phyloP scores from a whole-genome alignment of 2,113 vertebrate genomes.

The Bettongia penicillata region DNA sequence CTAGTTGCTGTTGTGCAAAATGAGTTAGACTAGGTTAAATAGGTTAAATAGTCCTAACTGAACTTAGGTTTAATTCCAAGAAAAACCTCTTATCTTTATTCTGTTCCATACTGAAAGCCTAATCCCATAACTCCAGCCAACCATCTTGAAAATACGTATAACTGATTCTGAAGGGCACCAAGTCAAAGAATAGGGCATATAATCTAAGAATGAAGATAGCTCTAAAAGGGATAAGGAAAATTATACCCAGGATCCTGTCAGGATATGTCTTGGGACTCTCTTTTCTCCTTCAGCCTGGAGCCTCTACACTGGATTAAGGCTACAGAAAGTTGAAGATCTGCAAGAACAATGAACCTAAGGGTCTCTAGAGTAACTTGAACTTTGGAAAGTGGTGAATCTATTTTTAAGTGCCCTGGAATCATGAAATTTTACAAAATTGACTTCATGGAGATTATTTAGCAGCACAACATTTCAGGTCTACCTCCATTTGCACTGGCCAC shows the following conservation, averaged over 20 bases:
- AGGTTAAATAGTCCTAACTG: background rate
- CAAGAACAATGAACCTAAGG: background rate
- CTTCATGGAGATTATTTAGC: background rate
- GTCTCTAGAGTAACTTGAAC: background rate
- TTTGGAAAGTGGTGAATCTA: background rate
- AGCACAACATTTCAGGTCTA: background rate
- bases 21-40: background rate
- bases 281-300: background rate
- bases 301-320: background rate
- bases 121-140: background rate
- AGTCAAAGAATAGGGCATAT: background rate
- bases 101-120: background rate
- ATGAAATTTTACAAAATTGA: background rate
- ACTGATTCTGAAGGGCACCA: background rate
- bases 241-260: background rate
- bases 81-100: background rate
- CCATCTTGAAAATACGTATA: background rate
- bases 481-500: background rate
- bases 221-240: background rate
- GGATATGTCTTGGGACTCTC: background rate
- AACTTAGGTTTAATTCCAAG: background rate
- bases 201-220: constrained; percentile 7
- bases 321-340: background rate
- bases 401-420: background rate
- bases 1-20: background rate